Base-by-base conservation (phyloP, 2,888 invertebrate genomes). In the Camponotus fellah region DNA sequence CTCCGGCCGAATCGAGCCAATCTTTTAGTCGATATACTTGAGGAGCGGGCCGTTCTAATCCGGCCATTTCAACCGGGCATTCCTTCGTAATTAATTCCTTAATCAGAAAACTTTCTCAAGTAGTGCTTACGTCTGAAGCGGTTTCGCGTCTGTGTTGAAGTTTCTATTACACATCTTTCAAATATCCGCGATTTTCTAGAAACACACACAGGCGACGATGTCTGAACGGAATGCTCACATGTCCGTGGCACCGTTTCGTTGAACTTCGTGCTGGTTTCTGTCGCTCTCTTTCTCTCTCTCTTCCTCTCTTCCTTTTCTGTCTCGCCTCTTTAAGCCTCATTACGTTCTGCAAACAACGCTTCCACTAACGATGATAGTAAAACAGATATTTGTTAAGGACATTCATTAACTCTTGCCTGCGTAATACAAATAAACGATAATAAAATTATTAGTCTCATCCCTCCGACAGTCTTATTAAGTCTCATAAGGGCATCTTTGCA, bases 91-190 rank as follows among this genome's bases (percentile, higher is more conserved):
- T 93, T 93, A 93, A 93, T 93, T 88, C 91, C 90, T 92, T 92
- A 91, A 92, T 93, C 92, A 91, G 91, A 92, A 93, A 93, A 93
- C 91, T 93, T 93, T 91, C 89, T 82, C 86, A 69, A 88, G 88
- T 53, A 46, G 79, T 64, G 26, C 58, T 60, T 68, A 68, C 56
- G 85, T 89, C 85, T 85, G 87, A 77, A 83, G 85, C 83, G 83
- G 86, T 80, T 82, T 83, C 83, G 82, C 79, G 82, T 82, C 85
- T 79, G 60, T 80, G 72, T 74, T 84, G 75, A 69, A 88, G 88
- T 88, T 88, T 87, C 84, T 76, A 75, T 72, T 77, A 84, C 77
- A 85, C 84, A n/a, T 53, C 85, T 81, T 86, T 85, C 87, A 69
- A 81, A 85, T 87, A 89, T 90, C 85, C 83, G 77, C 88, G 75